These are phyloP conservation scores for Linnaemya vulpina DNA, from an alignment of 2,888 invertebrate species.

Conservation along the genomic window DNA sequence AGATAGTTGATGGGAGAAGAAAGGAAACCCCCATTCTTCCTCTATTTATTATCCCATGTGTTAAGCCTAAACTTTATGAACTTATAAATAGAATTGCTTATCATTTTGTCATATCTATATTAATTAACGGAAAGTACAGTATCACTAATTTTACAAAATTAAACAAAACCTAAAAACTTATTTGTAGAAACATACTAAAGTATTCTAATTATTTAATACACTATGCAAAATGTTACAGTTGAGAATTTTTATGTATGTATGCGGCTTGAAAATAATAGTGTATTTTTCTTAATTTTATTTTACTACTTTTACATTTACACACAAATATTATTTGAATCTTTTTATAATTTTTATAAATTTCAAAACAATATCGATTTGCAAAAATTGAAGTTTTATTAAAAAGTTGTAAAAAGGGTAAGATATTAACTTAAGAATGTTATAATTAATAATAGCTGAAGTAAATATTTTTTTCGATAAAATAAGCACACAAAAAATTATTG, in stretches of 20 bases:
- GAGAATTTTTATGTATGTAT: background rate
- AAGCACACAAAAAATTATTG: too few species aligned
- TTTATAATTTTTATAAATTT: constrained; percentile 17
- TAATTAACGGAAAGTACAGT: background rate
- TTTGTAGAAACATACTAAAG: background rate
- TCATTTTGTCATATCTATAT: background rate
- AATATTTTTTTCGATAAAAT: too few species aligned
- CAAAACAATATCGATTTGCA: constrained; percentile 5
- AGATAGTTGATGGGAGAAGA: background rate
- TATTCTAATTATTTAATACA: constrained; percentile 6
- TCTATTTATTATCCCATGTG: background rate
- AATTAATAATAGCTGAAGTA: too few species aligned
- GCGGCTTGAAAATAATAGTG: background rate
- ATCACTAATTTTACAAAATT: background rate
- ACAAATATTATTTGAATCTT: constrained; percentile 5
- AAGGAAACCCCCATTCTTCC: background rate
- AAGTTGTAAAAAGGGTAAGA: background rate
- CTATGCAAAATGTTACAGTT: background rate
- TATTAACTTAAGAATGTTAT: too few species aligned
- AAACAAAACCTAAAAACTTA: background rate
- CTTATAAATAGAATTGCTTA: background rate
- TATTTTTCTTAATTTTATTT: background rate
- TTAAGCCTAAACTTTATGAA: background rate
- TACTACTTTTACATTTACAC: constrained; percentile 8
- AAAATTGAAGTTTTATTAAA: constrained; percentile 17